These are phyloP conservation scores for Clarias platycephalus DNA, from an alignment of 2,797 vertebrate species.

Conservation along the genomic window DNA sequence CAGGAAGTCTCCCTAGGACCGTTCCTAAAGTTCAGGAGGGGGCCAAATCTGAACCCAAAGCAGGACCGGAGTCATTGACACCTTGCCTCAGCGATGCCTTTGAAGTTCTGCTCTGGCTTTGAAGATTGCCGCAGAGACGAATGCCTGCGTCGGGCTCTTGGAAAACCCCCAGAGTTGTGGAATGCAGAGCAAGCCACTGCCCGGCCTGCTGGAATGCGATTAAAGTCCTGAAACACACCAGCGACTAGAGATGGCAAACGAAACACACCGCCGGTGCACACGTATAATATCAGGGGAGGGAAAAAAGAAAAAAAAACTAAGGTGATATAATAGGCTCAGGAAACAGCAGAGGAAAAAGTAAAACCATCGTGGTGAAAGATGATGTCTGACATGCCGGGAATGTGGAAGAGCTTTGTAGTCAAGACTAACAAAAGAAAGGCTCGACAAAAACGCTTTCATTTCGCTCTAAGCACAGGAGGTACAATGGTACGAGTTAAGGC, in stretches of 20 bases:
- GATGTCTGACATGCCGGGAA: background rate
- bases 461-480: background rate
- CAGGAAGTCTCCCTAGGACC: slow-evolving; percentile 36
- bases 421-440: background rate
- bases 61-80: slow-evolving; percentile 78
- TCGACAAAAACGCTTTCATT: background rate
- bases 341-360: background rate
- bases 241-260: slow-evolving; percentile 33
- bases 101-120: slow-evolving; percentile 74
- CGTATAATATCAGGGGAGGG: background rate
- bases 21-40: slow-evolving; percentile 46
- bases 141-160: slow-evolving; percentile 53
- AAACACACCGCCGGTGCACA: background rate
- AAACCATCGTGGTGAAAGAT: background rate
- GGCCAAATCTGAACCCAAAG: slow-evolving; percentile 71
- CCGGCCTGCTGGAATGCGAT: slow-evolving; percentile 74
- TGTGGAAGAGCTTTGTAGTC: background rate
- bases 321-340: background rate
- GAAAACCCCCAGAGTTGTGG: slow-evolving; percentile 77
- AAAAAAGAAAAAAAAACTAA: slow-evolving; percentile 5
- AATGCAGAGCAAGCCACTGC: slow-evolving; percentile 74
- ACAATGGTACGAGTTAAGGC: background rate
- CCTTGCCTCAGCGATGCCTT: slow-evolving; percentile 72
- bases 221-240: slow-evolving; percentile 63
- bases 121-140: slow-evolving; percentile 69